These are phyloP conservation scores for Myotis brandtii DNA, from an alignment of 2,113 vertebrate species.

Conservation along the genomic window DNA sequence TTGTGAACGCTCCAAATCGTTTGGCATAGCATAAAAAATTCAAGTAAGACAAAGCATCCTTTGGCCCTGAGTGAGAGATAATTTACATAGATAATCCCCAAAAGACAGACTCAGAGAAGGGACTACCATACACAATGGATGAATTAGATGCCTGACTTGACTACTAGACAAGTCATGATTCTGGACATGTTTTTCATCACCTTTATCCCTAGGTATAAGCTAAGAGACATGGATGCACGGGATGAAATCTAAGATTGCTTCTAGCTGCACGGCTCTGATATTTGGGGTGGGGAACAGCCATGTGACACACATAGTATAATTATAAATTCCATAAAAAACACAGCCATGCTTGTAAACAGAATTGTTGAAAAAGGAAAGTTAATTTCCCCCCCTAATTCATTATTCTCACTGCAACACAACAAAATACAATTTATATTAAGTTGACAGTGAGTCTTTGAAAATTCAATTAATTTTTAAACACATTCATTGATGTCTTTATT, in stretches of 20 bases:
- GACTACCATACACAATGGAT: neutral
- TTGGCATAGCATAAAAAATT: constrained; percentile 23
- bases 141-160: neutral
- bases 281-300: neutral
- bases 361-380: neutral
- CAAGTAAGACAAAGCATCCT: constrained; percentile 10
- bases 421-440: neutral
- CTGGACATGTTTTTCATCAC: neutral
- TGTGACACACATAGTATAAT: neutral
- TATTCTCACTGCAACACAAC: constrained; percentile 7
- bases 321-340: constrained; percentile 22
- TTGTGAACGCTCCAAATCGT: neutral
- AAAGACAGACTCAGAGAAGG: constrained; percentile 8
- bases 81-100: constrained; percentile 33
- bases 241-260: constrained; percentile 10
- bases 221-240: neutral
- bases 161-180: neutral
- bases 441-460: neutral
- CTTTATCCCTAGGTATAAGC: neutral
- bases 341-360: neutral
- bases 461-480: constrained; percentile 21
- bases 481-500: neutral
- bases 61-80: neutral
- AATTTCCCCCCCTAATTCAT: neutral
- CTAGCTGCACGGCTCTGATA: neutral